A percentile compares a stretch with the other conserved stretches of the same genome.
Evolutionary conservation across 2,797 vertebrate species (phyloP).

Genomic region (Xerus rutilus): DNA sequence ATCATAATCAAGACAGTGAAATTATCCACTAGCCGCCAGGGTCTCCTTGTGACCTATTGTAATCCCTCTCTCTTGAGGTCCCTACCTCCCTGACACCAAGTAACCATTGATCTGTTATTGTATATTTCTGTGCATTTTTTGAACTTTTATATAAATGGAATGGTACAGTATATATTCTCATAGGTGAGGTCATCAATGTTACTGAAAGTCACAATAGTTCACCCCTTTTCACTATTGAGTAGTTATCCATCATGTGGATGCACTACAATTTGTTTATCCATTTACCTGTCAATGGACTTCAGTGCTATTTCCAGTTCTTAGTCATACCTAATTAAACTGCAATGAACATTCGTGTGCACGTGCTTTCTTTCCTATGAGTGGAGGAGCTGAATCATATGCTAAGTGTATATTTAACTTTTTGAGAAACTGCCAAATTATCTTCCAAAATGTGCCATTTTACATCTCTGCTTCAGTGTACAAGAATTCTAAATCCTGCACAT

Average conservation of each 20-base stretch:
- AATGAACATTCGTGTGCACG: not conserved
- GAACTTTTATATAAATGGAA: slow-evolving; percentile 44
- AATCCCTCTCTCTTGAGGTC: not conserved
- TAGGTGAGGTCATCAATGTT: not conserved
- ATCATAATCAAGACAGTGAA: not conserved
- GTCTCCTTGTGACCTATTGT: not conserved
- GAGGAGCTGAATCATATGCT: not conserved
- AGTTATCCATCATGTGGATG: not conserved
- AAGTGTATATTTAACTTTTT: not conserved
- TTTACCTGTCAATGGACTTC: not conserved
- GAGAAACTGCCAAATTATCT: slow-evolving; percentile 24
- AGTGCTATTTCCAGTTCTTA: not conserved
- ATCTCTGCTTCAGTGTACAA: not conserved
- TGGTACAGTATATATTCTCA: not conserved
- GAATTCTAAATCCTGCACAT: not conserved
- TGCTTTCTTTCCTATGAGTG: not conserved
- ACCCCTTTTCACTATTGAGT: not conserved
- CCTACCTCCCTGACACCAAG: not conserved
- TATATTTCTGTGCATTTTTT: not conserved
- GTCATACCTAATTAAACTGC: not conserved
- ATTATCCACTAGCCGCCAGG: not conserved
- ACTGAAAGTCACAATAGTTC: not conserved
- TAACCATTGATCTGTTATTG: not conserved
- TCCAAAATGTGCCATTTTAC: slow-evolving; percentile 19
- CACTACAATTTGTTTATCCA: not conserved